Base-by-base conservation (phyloP, 2,888 invertebrate species). In the Agriopis leucophaearia region DNA sequence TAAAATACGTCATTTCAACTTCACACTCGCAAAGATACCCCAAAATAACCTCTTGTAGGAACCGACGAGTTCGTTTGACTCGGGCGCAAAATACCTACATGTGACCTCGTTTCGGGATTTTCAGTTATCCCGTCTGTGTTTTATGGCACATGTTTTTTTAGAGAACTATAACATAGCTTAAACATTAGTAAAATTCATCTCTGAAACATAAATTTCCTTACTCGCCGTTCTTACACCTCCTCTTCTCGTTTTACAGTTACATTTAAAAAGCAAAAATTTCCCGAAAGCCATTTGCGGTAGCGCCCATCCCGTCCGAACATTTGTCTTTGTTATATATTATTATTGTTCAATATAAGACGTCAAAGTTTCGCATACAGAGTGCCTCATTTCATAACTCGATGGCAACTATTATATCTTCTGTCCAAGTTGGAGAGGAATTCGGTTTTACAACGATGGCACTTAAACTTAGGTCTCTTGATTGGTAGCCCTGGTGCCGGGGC, bases 351-450 rank as follows among this genome's bases (percentile, higher is more conserved):
- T 87, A 85, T 81, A 86, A 86, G 83, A 85, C 84, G 83, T 88
- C 88, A 87, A 88, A 88, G 87, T 89, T 89, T 88, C 82, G 89
- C 89, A 89, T 89, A 89, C 88, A 89, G 74, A 89, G 85, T 82
- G 84, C 87, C 87, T 88, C 83, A 87, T 89, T 89, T 83, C 82
- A 81, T 86, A 87, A 85, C 85, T 82, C 81, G 74, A 81, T 81
- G 80, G 81, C 73, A 83, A 82, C 83, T 85, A 86, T 84, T 82
- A 81, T 74, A 74, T 78, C 74, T 82, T 83, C 85, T 81, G 75
- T 75, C 73, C 75, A 84, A 84, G 84, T 85, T 84, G 81, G 77
- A 70, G 60, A 63, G 12, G 38, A 40, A 9, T 59, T 66, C 64
- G 57, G 7, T 58, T 67, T 58, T 15, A 57, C 27, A 3, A 2